phyloP scores from a whole-genome alignment of 1,140 invertebrate genomes.

The Heliothis virescens region DNA sequence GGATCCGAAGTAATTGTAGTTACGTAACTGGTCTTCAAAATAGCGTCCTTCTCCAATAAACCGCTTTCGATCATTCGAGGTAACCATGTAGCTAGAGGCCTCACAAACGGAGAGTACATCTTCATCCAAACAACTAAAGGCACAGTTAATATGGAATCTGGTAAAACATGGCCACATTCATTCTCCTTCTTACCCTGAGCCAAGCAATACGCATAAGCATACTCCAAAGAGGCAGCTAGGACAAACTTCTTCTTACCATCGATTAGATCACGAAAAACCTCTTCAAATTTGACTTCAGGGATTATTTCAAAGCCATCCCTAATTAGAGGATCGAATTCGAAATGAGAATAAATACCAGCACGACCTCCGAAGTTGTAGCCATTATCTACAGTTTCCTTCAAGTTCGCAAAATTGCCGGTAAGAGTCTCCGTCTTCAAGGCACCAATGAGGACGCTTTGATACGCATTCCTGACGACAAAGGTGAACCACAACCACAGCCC shows the following conservation, averaged over 20 bases:
- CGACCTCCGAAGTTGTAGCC: slow-evolving; percentile 63
- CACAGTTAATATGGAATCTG: slow-evolving; percentile 74
- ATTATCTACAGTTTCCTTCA: slow-evolving; percentile 61
- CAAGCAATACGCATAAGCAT: slow-evolving; percentile 69
- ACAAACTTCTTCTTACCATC: slow-evolving; percentile 69
- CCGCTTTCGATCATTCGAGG: slow-evolving; percentile 70
- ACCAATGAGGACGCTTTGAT: slow-evolving; percentile 75
- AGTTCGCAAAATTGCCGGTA: slow-evolving; percentile 62
- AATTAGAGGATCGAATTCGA: slow-evolving; percentile 72
- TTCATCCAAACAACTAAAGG: slow-evolving; percentile 75
- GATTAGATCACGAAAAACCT: slow-evolving; percentile 65
- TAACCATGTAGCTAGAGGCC: slow-evolving; percentile 62
- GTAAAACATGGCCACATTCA: slow-evolving; percentile 70
- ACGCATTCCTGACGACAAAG: slow-evolving; percentile 73
- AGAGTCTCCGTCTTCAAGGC: slow-evolving; percentile 69
- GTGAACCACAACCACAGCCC: slow-evolving; percentile 76
- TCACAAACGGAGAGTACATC: slow-evolving; percentile 67
- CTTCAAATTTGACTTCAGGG: slow-evolving; percentile 65
- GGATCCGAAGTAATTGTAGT: slow-evolving; percentile 58
- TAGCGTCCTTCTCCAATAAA: slow-evolving; percentile 59
- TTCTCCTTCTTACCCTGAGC: slow-evolving; percentile 64
- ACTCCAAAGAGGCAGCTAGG: slow-evolving; percentile 71
- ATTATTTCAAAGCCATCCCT: slow-evolving; percentile 66
- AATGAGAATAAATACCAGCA: slow-evolving; percentile 67
- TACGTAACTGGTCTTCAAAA: background rate